Base-by-base conservation (phyloP, 2,888 invertebrate species). In the Ophion costatus region DNA sequence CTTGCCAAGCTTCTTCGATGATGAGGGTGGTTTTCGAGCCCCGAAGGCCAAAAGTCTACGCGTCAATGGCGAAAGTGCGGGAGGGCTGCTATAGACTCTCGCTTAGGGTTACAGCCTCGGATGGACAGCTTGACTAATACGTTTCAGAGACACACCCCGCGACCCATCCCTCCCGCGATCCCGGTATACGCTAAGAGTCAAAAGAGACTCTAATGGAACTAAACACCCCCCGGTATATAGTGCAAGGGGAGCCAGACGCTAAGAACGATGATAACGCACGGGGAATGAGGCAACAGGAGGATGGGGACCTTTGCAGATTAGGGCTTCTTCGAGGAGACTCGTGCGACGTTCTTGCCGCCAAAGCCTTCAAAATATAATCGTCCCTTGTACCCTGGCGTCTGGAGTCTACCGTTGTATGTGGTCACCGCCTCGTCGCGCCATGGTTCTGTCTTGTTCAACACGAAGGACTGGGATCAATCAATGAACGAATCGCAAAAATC, bases 121-220 rank as follows among this genome's bases (percentile, higher is more conserved):
- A 88, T 87, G 86, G 89, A 89, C 89, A 88, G 89, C 86, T 89
- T 89, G 90, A 89, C 90, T 90, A 89, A 90, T 90, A 88, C 87
- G 87, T 87, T 89, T 86, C 73, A 80, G 69, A 84, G 63, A 78
- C 75, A 66, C 51, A 67, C 24, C 74, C 51, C 80, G 45, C 59
- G 71, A 59, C 64, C 33, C 79, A 73, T 80, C 20, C 69, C 79
- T 67, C 29, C 24, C 45, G 17, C 14, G 51, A 5, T 59, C 61
- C 66, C 24, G n/a, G 33, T 51, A 61, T 38, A 51, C 51, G 38
- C 70, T 80, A 22, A 76, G 67, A 59, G 42, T 59, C 42, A 29
- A 69, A 67, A 63, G 82, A 73, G 73, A 74, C 63, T 67, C 79
- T 87, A 81, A 85, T 85, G 87, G 85, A 85, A 87, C 87, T 82